phyloP scores from a whole-genome alignment of 2,888 invertebrate genomes.

The Leptinotarsa haldemani region DNA sequence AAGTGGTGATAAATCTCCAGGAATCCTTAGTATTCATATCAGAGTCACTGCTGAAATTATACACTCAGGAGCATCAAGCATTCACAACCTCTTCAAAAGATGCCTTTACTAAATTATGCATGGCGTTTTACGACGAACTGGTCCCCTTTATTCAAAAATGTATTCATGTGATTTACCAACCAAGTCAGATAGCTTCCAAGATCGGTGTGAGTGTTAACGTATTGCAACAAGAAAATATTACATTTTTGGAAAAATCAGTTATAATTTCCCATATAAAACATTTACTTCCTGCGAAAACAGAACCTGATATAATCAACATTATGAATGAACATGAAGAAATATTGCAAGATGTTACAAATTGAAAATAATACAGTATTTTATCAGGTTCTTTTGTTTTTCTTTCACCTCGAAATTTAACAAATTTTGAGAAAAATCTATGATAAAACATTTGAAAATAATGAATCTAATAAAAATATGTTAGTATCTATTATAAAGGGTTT shows the following conservation, averaged over 20 bases:
- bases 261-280: constrained; percentile 72
- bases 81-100: constrained; percentile 83
- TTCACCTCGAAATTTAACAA: too few relatives aligned
- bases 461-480: too few relatives aligned
- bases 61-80: constrained; percentile 86
- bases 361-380: background rate
- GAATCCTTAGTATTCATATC: constrained; percentile 78
- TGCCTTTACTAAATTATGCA: constrained; percentile 81
- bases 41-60: constrained; percentile 75
- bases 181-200: constrained; percentile 76
- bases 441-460: too few relatives aligned
- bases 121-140: constrained; percentile 83
- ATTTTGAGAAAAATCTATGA: too few relatives aligned
- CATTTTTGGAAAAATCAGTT: constrained; percentile 70
- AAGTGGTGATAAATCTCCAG: constrained; percentile 77
- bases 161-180: constrained; percentile 84
- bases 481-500: too few relatives aligned
- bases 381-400: too few relatives aligned
- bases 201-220: constrained; percentile 81
- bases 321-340: background rate
- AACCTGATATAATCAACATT: too few relatives aligned
- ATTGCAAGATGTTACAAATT: background rate
- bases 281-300: constrained; percentile 62
- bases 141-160: constrained; percentile 88
- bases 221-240: constrained; percentile 79